These are phyloP conservation scores for Forpus xanthops DNA, from an alignment of 2,797 vertebrate genomes.

Conservation along the genomic window DNA sequence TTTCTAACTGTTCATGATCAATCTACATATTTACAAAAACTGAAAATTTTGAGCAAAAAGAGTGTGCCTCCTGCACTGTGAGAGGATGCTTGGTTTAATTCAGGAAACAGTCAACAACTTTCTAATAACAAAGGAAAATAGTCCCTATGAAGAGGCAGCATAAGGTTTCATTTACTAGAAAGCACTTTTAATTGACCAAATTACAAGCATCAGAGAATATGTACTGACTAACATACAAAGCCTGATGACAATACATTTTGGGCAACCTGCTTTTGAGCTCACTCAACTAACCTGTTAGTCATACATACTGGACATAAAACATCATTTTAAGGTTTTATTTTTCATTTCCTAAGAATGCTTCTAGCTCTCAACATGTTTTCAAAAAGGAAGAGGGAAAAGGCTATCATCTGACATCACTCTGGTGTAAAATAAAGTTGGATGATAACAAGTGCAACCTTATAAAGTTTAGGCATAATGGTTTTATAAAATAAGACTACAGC, in stretches of 20 bases:
- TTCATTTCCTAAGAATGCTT: background rate
- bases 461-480: background rate
- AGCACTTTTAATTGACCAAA: background rate
- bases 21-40: background rate
- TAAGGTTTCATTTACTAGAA: background rate
- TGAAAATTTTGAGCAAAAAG: background rate
- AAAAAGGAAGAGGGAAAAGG: background rate
- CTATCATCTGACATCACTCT: accelerated
- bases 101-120: background rate
- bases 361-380: background rate
- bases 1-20: background rate
- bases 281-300: background rate
- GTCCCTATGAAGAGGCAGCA: background rate
- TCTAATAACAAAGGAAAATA: background rate
- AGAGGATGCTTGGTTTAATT: background rate
- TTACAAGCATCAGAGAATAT: background rate
- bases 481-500: background rate
- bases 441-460: background rate
- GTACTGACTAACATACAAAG: background rate
- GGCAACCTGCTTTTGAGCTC: background rate
- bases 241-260: background rate
- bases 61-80: background rate
- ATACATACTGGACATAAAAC: background rate
- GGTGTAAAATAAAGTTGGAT: background rate
- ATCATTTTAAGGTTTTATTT: background rate